A percentile compares a stretch with the other conserved stretches of the same genome.
Evolutionary conservation across 2,113 vertebrate species (phyloP).

Genomic region (Solenodon paradoxus): DNA sequence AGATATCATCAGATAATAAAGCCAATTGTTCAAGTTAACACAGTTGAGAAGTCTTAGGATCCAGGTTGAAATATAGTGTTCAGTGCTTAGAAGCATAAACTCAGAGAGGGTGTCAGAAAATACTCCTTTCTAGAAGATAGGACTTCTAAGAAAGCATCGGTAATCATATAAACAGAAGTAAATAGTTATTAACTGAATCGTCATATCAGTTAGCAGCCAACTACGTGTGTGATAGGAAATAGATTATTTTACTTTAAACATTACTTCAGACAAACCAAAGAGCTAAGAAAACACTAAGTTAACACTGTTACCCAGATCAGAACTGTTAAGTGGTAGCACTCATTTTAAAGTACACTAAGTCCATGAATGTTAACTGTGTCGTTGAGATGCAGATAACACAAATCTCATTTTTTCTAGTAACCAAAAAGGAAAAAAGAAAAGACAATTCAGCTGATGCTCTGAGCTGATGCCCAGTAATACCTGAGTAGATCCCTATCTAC

Average conservation of each 20-base stretch:
- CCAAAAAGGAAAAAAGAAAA: background rate
- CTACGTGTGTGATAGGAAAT: fast-evolving
- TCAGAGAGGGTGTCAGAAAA: background rate
- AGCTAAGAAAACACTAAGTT: background rate
- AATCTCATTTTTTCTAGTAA: background rate
- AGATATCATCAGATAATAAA: background rate
- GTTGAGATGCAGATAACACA: background rate
- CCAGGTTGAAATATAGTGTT: background rate
- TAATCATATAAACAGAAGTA: background rate
- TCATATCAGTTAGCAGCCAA: background rate
- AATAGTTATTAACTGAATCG: background rate
- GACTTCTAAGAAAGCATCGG: background rate
- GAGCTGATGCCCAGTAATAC: no score
- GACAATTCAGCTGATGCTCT: background rate
- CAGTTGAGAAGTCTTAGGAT: background rate
- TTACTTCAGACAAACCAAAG: background rate
- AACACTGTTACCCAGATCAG: background rate
- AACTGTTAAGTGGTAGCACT: background rate
- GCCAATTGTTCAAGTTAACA: background rate
- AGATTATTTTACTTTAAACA: background rate
- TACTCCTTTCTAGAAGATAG: background rate
- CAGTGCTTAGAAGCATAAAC: no score
- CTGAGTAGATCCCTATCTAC: conserved; percentile 16
- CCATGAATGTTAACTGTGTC: background rate
- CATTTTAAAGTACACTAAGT: background rate